Evolutionary conservation across 2,797 vertebrate species (phyloP).

Genomic region (Alectoris magna): DNA sequence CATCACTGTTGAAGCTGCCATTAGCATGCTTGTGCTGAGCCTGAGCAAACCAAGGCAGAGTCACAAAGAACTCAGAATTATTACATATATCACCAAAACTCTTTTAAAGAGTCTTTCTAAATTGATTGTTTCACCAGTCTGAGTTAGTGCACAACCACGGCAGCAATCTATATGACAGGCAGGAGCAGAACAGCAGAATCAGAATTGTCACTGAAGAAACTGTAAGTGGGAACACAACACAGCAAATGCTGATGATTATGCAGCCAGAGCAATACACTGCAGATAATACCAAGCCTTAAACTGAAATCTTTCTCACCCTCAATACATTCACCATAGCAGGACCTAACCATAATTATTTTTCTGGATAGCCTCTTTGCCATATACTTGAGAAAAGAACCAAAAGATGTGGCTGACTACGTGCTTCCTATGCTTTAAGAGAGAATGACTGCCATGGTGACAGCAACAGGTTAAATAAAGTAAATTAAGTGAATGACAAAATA

Average conservation of each 20-base stretch:
- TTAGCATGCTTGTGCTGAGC: not conserved
- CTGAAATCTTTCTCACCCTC: not conserved
- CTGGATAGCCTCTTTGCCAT: not conserved
- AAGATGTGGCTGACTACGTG: not conserved
- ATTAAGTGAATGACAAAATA: not conserved
- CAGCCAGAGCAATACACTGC: not conserved
- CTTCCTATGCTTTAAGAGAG: not conserved
- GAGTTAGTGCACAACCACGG: not conserved
- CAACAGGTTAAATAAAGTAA: not conserved
- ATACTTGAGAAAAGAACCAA: not conserved
- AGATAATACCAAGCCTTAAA: not conserved
- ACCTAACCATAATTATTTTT: not conserved
- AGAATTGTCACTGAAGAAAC: not conserved
- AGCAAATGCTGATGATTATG: not conserved
- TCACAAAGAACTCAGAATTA: accelerated
- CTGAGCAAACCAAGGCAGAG: not conserved
- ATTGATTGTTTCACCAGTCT: not conserved
- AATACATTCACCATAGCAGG: not conserved
- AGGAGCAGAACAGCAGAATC: not conserved
- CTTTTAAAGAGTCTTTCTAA: not conserved
- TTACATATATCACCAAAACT: not conserved
- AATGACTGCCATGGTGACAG: not conserved
- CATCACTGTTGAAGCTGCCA: not conserved
- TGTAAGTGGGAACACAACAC: not conserved
- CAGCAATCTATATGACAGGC: not conserved